Base-by-base conservation (phyloP, 2,888 invertebrate species). In the Habroteleia sp. region DNA sequence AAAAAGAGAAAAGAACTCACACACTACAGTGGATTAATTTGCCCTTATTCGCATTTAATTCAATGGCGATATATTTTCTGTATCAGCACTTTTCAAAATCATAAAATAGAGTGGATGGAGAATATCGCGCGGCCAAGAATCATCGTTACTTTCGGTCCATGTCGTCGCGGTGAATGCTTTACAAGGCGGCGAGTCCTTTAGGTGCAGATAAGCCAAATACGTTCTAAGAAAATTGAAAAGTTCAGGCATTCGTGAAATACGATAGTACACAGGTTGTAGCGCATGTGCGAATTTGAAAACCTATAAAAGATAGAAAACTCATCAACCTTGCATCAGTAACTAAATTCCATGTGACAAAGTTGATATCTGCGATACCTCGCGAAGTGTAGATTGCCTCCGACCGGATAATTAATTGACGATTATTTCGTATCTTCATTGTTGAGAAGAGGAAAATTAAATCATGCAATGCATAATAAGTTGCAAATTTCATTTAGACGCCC, bases 221-320 rank as follows among this genome's bases (percentile, higher is more conserved):
- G 20, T 71, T 62, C 46, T 71, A 54, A 60, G 82, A 82, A 86
- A 86, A 87, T 87, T 81, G 85, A 84, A 85, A 86, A 84, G 82
- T 80, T 84, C 87, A 84, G 77, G 82, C 82, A 84, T 62, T 83
- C 85, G 86, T 86, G 84, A 87, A 86, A 83, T 50, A 42, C 60
- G 56, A 71, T 66, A 71, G 62, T 46, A 16, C 42, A 20, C 74
- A 68, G 80, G 77, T 77, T 77, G 82, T 78, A 81, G 83, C 82
- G 84, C 85, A 85, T 82, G 85, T 81, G 83, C 82, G 66, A 52
- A 56, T 65, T 62, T 72, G 42, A 76, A 74, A 77, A 58, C 68
- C 78, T 85, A 85, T 85, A 85, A 85, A 85, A 84, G 84, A 78
- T 79, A 78, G 77, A 71, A 60, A 80, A 82, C 80, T 79, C 79